phyloP scores from a whole-genome alignment of 2,797 vertebrate species.

The Chelmon rostratus region DNA sequence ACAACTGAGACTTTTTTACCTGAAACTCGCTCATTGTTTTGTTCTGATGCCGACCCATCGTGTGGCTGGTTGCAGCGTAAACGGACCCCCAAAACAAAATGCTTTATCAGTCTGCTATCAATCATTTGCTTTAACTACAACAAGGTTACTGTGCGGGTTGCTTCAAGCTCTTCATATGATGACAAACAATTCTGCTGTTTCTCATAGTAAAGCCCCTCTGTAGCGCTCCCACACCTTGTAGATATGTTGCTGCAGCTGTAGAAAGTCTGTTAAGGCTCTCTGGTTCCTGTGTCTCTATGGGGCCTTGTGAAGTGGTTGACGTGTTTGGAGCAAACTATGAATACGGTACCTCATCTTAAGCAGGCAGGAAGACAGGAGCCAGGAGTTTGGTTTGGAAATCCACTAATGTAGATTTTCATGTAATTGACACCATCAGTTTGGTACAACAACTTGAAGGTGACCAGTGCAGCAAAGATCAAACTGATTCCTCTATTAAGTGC shows the following conservation, averaged over 20 bases:
- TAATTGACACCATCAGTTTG: neutral
- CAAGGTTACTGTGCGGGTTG: neutral
- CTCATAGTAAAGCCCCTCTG: too few relatives aligned
- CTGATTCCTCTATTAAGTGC: neutral
- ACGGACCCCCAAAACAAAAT: neutral
- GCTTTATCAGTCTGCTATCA: neutral
- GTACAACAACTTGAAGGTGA: neutral
- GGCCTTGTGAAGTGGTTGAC: neutral
- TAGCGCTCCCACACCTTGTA: neutral
- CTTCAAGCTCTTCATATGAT: neutral
- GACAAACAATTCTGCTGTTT: too few relatives aligned
- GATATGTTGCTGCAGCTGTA: neutral
- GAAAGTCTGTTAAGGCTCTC: constrained; percentile 10
- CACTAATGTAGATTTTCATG: neutral
- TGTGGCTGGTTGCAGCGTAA: neutral
- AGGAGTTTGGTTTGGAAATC: constrained; percentile 10
- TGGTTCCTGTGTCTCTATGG: neutral
- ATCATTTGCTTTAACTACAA: neutral
- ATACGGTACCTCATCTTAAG: neutral
- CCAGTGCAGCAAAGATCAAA: neutral
- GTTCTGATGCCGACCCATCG: neutral
- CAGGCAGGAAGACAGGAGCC: neutral
- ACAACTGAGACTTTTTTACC: neutral
- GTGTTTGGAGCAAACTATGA: neutral
- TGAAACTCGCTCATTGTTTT: neutral